phyloP scores from a whole-genome alignment of 2,797 vertebrate species.

The Chrosomus eos region DNA sequence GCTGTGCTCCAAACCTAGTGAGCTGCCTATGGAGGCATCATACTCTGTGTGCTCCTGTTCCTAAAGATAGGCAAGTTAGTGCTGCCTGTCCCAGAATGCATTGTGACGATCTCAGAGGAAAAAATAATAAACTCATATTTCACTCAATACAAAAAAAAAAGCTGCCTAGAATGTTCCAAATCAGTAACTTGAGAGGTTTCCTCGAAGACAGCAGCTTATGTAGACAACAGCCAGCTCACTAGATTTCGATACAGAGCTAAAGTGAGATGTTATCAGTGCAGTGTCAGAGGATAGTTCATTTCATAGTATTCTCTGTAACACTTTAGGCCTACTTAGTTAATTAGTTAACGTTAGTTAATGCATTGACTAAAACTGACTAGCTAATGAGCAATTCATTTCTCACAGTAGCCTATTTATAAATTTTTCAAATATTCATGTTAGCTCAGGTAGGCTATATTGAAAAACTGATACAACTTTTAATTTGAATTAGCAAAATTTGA shows the following conservation, averaged over 20 bases:
- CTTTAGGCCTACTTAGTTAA: no score
- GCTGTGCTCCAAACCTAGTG: background rate
- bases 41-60: background rate
- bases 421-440: background rate
- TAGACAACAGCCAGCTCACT: background rate
- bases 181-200: background rate
- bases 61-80: background rate
- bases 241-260: background rate
- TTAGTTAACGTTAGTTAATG: background rate
- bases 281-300: background rate
- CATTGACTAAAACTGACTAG: background rate
- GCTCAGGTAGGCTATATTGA: background rate
- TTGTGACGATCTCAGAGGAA: background rate
- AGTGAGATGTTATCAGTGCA: conserved; percentile 1
- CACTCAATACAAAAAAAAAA: background rate
- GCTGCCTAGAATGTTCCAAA: background rate
- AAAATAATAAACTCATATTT: background rate
- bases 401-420: background rate
- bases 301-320: background rate
- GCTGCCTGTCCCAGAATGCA: background rate
- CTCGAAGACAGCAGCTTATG: background rate
- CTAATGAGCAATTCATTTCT: background rate
- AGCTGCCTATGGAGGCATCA: background rate
- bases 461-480: background rate
- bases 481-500: background rate